Base-by-base conservation (phyloP, 2,888 invertebrate species). In the Podabrus alpinus region DNA sequence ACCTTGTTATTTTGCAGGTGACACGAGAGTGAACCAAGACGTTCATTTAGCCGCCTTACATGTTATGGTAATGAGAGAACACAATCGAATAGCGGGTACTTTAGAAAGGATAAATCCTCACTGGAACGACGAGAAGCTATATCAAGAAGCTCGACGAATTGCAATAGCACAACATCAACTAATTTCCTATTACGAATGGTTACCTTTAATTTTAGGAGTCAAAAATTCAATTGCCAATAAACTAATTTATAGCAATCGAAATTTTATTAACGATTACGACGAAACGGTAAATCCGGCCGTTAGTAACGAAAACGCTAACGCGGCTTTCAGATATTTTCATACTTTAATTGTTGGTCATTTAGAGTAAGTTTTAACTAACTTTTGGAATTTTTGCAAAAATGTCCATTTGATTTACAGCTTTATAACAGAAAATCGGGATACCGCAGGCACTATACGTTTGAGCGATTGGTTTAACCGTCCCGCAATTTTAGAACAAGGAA, bases 1-100 rank as follows among this genome's bases (percentile, higher is more conserved):
- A 85, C 90, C 94, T 45, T 96, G 96, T 84, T 96, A 95, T 84
- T 86, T 91, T 78, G 90, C 94, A 68, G 95, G 94, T 83, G 94
- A 94, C 80, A 86, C 88, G 11, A 89, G 94, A 80, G 90, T 90
- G 1, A 94, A 94, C 84, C 93, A 94, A 84, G 94, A 92, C 81
- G 92, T 94, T 0, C 94, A 94, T 80, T 86, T 94, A 77, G 91
- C 94, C 0, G 84, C 93, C 0, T 88, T 94, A 0, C 94, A 94
- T 79, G 89, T 92, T 9, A 85, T 94, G 1, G 85, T 93, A 15
- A 86, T 93, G 69, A 88, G 94, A 68, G 94, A 95, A 85, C 94
- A 94, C 86, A 95, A 94, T 86, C 90, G 94, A 66, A 86, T 94
- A 4, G 94, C 94, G 0, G 89, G 90, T 24, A 85, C 83, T 4